These are phyloP conservation scores for Gerris lacustris DNA, from an alignment of 2,888 invertebrate genomes.

Conservation along the genomic window DNA sequence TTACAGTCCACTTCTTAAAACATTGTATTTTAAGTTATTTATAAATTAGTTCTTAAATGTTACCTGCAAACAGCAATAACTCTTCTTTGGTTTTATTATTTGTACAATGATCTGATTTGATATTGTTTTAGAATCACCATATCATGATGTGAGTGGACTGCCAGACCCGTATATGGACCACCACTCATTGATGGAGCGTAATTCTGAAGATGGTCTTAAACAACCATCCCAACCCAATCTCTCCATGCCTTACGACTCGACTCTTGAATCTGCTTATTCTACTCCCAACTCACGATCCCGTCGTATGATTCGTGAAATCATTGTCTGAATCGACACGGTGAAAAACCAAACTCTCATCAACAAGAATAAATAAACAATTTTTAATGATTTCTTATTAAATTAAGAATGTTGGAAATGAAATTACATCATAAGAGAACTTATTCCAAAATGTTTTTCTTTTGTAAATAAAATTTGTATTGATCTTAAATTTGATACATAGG, in stretches of 20 bases:
- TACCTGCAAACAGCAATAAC: too few relatives aligned
- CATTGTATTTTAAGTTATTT: too few relatives aligned
- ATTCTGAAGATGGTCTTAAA: slow-evolving; percentile 53
- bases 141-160: slow-evolving; percentile 85
- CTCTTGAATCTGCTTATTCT: slow-evolving; percentile 84
- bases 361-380: background rate
- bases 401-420: too few relatives aligned
- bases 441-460: too few relatives aligned
- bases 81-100: too few relatives aligned
- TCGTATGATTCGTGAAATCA: slow-evolving; percentile 86
- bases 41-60: too few relatives aligned
- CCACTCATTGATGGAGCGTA: slow-evolving; percentile 46
- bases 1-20: too few relatives aligned
- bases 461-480: too few relatives aligned
- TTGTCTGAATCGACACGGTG: slow-evolving; percentile 50
- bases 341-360: background rate
- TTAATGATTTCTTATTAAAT: too few relatives aligned
- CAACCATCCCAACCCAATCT: slow-evolving; percentile 59
- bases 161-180: slow-evolving; percentile 72
- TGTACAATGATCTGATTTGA: too few relatives aligned
- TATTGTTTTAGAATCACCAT: slow-evolving; percentile 66
- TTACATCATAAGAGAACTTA: too few relatives aligned
- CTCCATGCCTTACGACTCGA: slow-evolving; percentile 84
- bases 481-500: too few relatives aligned
- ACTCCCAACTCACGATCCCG: slow-evolving; percentile 86